Evolutionary conservation across 2,797 vertebrate species (phyloP).

Genomic region (Diplodus sargus): DNA sequence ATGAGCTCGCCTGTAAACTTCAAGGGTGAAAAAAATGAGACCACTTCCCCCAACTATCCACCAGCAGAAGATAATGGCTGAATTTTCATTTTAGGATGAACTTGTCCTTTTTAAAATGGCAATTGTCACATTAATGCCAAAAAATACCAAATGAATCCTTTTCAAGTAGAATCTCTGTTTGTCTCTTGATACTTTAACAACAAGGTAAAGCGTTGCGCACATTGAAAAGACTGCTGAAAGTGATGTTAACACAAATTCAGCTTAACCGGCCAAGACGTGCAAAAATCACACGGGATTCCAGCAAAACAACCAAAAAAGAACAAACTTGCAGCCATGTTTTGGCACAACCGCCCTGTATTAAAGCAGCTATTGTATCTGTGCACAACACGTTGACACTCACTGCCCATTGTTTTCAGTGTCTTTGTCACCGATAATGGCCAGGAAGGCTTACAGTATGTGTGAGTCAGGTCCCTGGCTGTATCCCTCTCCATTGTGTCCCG

Average conservation of each 20-base stretch:
- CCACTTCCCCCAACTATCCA: too few relatives aligned
- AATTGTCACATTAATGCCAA: too few relatives aligned
- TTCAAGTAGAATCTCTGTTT: background rate
- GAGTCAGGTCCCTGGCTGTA: conserved; percentile 78
- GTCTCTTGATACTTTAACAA: background rate
- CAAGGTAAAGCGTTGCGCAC: background rate
- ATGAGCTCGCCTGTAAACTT: too few relatives aligned
- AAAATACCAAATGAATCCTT: too few relatives aligned
- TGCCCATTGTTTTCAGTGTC: conserved; percentile 62
- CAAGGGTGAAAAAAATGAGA: too few relatives aligned
- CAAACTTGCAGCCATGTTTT: conserved; percentile 14
- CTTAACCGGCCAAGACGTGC: background rate
- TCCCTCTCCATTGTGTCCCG: conserved; percentile 80
- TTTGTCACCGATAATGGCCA: conserved; percentile 67
- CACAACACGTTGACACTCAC: conserved; percentile 58
- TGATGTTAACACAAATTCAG: background rate
- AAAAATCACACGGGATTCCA: conserved; percentile 10
- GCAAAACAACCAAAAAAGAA: conserved; percentile 27
- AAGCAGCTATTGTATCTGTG: conserved; percentile 61
- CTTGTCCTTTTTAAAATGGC: too few relatives aligned
- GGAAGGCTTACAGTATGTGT: conserved; percentile 71
- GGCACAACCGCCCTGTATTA: conserved; percentile 13
- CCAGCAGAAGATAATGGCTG: too few relatives aligned
- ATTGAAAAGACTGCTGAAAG: background rate
- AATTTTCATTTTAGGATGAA: too few relatives aligned